Evolutionary conservation across 2,113 vertebrate genomes (phyloP).

Genomic region (Nettapus auritus): DNA sequence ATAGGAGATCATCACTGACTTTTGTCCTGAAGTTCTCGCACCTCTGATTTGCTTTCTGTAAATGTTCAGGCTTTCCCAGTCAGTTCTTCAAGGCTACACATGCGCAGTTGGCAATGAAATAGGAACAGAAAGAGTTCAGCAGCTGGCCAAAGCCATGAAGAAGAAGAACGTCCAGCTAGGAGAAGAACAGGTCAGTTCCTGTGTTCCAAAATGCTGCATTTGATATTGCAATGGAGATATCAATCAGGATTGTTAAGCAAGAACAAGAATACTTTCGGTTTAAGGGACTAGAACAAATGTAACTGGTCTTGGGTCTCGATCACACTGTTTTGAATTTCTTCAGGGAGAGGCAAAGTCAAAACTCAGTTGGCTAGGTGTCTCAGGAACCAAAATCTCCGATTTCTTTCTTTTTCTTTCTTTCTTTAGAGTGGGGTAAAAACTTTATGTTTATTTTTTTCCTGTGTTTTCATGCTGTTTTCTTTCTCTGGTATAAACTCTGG

Average conservation of each 20-base stretch:
- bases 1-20: not conserved
- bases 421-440: not conserved
- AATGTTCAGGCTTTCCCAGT: conserved; percentile 52
- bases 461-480: not conserved
- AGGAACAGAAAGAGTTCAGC: not conserved
- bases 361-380: not conserved
- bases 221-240: not conserved
- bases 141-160: conserved; percentile 58
- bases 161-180: conserved; percentile 34
- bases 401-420: not conserved
- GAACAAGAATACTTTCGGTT: not conserved
- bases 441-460: not conserved
- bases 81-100: conserved; percentile 61
- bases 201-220: rapidly evolving
- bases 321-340: not conserved
- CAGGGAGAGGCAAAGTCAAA: not conserved
- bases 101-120: conserved; percentile 12
- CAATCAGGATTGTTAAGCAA: not conserved
- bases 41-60: not conserved
- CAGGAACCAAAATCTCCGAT: not conserved
- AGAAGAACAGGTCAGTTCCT: conserved; percentile 59
- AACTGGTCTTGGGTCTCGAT: not conserved
- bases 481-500: not conserved
- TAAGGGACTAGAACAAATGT: not conserved
- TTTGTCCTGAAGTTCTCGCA: not conserved